These are phyloP conservation scores for Tupaia chinensis DNA, from an alignment of 2,113 vertebrate genomes.

Conservation along the genomic window DNA sequence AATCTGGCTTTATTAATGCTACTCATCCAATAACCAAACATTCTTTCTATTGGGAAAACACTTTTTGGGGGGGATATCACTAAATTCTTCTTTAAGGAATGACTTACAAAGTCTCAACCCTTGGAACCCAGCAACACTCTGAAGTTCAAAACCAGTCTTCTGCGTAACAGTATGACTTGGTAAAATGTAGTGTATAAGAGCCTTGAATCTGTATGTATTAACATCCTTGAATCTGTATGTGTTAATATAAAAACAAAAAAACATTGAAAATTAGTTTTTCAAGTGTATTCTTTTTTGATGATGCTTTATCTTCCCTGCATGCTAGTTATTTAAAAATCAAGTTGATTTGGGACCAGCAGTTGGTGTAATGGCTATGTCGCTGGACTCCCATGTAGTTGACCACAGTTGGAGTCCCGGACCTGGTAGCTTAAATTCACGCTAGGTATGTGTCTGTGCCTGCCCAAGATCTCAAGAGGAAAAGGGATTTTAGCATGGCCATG, in stretches of 20 bases:
- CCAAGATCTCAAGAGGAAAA: too few species aligned
- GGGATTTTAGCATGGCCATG: too few species aligned
- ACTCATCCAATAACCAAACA: background rate
- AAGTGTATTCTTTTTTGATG: background rate
- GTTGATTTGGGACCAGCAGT: background rate
- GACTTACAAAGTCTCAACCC: background rate
- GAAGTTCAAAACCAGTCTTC: background rate
- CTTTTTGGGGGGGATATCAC: background rate
- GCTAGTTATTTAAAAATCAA: background rate
- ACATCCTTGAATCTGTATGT: background rate
- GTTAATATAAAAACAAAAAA: background rate
- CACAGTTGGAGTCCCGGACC: too few species aligned
- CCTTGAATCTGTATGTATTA: background rate
- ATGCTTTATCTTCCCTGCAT: background rate
- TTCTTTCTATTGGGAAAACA: background rate
- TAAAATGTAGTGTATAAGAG: background rate
- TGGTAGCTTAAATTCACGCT: too few species aligned
- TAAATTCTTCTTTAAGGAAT: background rate
- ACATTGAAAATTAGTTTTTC: background rate
- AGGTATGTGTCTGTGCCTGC: too few species aligned
- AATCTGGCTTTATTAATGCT: background rate
- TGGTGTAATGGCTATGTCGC: too few species aligned
- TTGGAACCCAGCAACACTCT: background rate
- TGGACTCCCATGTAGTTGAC: too few species aligned
- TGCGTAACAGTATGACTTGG: background rate